A percentile compares a stretch with the other conserved stretches of the same genome.
phyloP scores from a whole-genome alignment of 2,888 invertebrate genomes.

The Ceraclea dissimilis region DNA sequence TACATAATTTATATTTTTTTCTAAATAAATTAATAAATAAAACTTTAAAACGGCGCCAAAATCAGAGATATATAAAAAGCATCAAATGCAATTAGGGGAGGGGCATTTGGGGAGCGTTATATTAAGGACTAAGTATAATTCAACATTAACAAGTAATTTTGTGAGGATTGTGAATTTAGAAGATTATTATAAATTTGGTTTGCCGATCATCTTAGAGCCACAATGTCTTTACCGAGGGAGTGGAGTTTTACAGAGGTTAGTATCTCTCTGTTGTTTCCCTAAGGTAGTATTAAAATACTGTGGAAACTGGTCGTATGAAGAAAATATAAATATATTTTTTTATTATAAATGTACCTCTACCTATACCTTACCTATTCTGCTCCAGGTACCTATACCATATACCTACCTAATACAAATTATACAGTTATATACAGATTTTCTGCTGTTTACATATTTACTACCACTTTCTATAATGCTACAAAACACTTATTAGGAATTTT shows the following conservation, averaged over 20 bases:
- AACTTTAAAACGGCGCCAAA: conserved; percentile 9
- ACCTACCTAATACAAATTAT: too few relatives aligned
- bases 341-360: too few relatives aligned
- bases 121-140: conserved; percentile 5
- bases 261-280: too few relatives aligned
- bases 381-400: too few relatives aligned
- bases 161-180: conserved; percentile 3
- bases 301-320: too few relatives aligned
- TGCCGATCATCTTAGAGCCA: conserved; percentile 35
- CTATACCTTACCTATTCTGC: too few relatives aligned
- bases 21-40: neutral
- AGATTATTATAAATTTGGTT: conserved; percentile 26
- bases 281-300: too few relatives aligned
- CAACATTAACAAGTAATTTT: neutral
- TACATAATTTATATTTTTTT: neutral
- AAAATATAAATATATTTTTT: too few relatives aligned
- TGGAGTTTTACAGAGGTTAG: conserved; percentile 52
- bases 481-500: too few relatives aligned
- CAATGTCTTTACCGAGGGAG: conserved; percentile 54
- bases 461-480: too few relatives aligned
- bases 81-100: conserved; percentile 8
- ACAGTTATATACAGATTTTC: too few relatives aligned
- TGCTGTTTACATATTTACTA: too few relatives aligned
- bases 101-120: neutral
- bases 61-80: neutral